A percentile compares a stretch with the other conserved stretches of the same genome.
Evolutionary conservation across 2,797 vertebrate genomes (phyloP).

Genomic region (Salmo trutta): DNA sequence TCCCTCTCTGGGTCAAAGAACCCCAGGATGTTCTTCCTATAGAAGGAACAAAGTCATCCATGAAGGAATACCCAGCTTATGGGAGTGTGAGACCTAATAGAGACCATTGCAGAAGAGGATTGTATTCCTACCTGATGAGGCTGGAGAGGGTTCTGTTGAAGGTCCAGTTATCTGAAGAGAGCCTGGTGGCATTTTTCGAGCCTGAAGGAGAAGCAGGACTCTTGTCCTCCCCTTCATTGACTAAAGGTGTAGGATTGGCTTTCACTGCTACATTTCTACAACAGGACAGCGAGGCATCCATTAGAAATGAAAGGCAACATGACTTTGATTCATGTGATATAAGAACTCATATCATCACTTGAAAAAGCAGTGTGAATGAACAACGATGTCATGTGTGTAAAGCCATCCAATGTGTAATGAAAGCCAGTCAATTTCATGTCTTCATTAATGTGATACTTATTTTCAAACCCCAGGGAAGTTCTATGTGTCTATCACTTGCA

Average conservation of each 20-base stretch:
- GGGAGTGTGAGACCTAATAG: not conserved
- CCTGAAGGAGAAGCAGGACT: slow-evolving; percentile 19
- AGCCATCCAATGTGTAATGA: not conserved
- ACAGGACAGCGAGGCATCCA: not conserved
- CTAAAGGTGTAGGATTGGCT: slow-evolving; percentile 41
- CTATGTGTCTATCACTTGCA: not conserved
- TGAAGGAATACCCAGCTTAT: slow-evolving; percentile 5
- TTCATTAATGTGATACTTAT: not conserved
- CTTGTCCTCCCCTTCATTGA: slow-evolving; percentile 13
- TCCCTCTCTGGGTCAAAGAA: slow-evolving; percentile 95
- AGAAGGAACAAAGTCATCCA: not conserved
- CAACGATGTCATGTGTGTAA: not conserved
- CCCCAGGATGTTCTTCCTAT: slow-evolving; percentile 90
- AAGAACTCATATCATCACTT: not conserved
- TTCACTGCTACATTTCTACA: slow-evolving; percentile 52
- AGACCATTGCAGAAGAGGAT: not conserved
- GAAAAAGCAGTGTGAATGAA: not conserved
- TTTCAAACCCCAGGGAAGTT: not conserved
- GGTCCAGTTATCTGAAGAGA: slow-evolving; percentile 62
- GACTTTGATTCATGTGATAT: slow-evolving; percentile 8
- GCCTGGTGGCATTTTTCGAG: slow-evolving; percentile 43
- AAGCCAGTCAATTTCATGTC: not conserved
- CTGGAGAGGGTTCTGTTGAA: slow-evolving; percentile 77
- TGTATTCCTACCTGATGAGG: slow-evolving; percentile 69
- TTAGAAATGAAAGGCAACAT: not conserved